phyloP scores from a whole-genome alignment of 1,140 invertebrate species.

The Adelges cooleyi region DNA sequence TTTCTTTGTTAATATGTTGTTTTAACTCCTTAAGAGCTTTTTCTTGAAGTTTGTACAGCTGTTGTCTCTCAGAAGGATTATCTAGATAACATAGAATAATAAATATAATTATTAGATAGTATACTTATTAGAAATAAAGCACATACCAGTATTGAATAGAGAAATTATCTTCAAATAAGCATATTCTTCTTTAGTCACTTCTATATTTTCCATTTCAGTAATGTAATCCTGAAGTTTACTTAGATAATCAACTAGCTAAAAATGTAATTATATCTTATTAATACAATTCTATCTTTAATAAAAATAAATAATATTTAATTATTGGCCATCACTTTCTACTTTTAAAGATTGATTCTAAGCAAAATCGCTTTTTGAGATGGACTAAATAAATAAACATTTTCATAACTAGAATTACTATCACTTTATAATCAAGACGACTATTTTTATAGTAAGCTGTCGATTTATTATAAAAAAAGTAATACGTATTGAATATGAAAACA shows the following conservation, averaged over 20 bases:
- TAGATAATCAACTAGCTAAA: slow-evolving; percentile 63
- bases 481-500: too few species aligned
- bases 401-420: too few species aligned
- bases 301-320: slow-evolving; percentile 2
- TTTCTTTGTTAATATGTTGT: slow-evolving; percentile 43
- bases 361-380: too few species aligned
- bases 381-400: too few species aligned
- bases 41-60: slow-evolving; percentile 59
- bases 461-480: too few species aligned
- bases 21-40: slow-evolving; percentile 58
- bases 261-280: too few species aligned
- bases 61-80: slow-evolving; percentile 38
- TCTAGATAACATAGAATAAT: slow-evolving; percentile 38
- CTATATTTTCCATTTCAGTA: slow-evolving; percentile 56
- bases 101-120: background rate
- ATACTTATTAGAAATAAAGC: background rate
- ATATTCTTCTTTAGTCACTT: slow-evolving; percentile 72
- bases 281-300: slow-evolving; percentile 16
- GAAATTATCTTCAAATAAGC: slow-evolving; percentile 81
- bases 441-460: too few species aligned
- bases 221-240: slow-evolving; percentile 72
- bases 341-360: background rate
- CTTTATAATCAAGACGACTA: too few species aligned
- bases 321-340: background rate
- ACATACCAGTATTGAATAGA: slow-evolving; percentile 60